phyloP scores from a whole-genome alignment of 2,113 vertebrate genomes.

The Oryzias woworae region DNA sequence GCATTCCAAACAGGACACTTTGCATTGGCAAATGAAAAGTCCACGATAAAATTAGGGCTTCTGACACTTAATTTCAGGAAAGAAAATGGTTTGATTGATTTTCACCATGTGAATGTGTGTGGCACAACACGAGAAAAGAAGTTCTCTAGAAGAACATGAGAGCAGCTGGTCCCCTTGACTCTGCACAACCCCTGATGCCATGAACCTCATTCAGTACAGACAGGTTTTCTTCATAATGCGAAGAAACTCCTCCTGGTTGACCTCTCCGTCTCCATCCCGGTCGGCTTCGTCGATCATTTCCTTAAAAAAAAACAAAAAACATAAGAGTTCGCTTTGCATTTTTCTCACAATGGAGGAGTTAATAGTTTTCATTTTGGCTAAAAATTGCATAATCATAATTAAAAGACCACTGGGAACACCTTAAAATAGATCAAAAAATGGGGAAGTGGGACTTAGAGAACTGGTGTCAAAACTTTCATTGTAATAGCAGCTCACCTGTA shows the following conservation, averaged over 20 bases:
- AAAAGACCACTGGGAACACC: too few relatives aligned
- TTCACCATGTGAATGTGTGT: constrained; percentile 6
- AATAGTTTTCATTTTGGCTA: too few relatives aligned
- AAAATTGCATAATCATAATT: too few relatives aligned
- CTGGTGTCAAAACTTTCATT: background rate
- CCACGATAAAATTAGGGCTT: background rate
- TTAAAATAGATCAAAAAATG: too few relatives aligned
- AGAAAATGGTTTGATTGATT: background rate
- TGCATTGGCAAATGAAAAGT: constrained; percentile 22
- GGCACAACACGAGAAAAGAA: constrained; percentile 23
- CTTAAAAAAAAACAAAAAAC: constrained; percentile 60
- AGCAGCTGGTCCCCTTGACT: constrained; percentile 24
- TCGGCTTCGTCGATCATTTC: constrained; percentile 96
- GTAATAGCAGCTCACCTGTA: constrained; percentile 79
- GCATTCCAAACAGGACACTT: constrained; percentile 30
- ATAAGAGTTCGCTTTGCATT: too few relatives aligned
- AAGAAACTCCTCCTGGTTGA: constrained; percentile 92
- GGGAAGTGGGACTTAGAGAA: too few relatives aligned
- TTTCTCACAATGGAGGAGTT: too few relatives aligned
- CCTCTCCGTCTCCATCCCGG: constrained; percentile 91
- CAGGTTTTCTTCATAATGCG: constrained; percentile 95
- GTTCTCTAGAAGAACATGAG: constrained; percentile 5
- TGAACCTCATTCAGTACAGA: constrained; percentile 80
- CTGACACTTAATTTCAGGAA: constrained; percentile 6
- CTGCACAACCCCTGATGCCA: background rate